Conservation (phyloP, 2,797 vertebrate genomes). For the Stomatorhinus walkeri region DNA sequence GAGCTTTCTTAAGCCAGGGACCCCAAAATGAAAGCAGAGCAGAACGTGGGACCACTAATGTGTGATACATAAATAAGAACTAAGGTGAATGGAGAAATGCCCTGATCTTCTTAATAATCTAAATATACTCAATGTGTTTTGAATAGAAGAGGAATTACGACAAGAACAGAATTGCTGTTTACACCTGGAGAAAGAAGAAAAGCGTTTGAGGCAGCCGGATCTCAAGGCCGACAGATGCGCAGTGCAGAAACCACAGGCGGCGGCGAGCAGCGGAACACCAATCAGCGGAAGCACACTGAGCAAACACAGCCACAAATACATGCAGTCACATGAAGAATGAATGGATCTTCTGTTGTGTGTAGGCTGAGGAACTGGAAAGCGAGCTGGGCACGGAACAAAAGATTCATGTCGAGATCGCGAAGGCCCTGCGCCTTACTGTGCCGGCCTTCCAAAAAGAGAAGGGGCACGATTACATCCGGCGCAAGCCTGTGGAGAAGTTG, state of each 20-base stretch:
- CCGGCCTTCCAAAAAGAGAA: constrained; percentile 59
- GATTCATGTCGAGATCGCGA: constrained; percentile 46
- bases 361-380: constrained; percentile 58
- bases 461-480: constrained; percentile 59
- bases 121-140: constrained; percentile 47
- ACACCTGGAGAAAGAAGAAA: constrained; percentile 72
- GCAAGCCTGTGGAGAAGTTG: constrained; percentile 55
- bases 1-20: background rate
- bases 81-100: background rate
- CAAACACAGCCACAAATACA: background rate
- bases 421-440: constrained; percentile 57
- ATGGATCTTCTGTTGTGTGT: background rate
- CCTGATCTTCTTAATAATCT: background rate
- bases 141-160: constrained; percentile 62
- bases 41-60: background rate
- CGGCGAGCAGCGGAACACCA: constrained; percentile 40
- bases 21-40: background rate
- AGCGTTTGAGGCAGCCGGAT: constrained; percentile 57
- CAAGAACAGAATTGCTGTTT: constrained; percentile 60
- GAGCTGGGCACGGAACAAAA: constrained; percentile 59
- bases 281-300: background rate
- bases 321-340: background rate
- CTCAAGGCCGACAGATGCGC: constrained; percentile 54
- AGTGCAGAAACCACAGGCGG: constrained; percentile 59
- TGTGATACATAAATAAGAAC: background rate